Percentiles rank a stretch among this genome's conserved stretches.
These are phyloP conservation scores for Anthopleura sola DNA, from an alignment of 64 coral and sea anemone genomes.

Conservation along the genomic window DNA sequence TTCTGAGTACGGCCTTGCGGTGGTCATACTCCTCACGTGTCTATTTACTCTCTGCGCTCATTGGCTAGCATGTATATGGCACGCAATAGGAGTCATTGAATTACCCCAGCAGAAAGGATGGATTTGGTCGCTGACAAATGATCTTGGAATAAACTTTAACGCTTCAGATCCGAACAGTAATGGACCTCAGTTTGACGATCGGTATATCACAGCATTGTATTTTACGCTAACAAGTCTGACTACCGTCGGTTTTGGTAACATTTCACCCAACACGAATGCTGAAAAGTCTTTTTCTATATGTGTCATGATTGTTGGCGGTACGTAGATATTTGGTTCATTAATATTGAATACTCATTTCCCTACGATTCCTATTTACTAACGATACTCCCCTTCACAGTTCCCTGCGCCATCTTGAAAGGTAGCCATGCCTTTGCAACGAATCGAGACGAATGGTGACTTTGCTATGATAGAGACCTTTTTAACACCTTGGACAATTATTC, in stretches of 20 bases:
- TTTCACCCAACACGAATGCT: constrained; percentile 81
- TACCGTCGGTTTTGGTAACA: constrained; percentile 93
- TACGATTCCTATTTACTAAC: too few relatives aligned
- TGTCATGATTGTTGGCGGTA: constrained; percentile 91
- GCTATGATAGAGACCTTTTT: too few relatives aligned
- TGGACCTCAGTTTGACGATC: constrained; percentile 30
- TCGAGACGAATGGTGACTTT: too few relatives aligned
- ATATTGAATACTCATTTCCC: too few relatives aligned
- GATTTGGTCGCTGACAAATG: constrained; percentile 46
- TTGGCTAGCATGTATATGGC: constrained; percentile 98
- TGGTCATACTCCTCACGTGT: constrained; percentile 82
- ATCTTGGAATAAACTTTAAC: background rate
- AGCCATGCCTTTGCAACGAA: too few relatives aligned
- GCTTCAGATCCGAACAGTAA: constrained; percentile 1
- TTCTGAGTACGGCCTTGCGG: constrained; percentile 93
- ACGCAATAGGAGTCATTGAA: constrained; percentile 72
- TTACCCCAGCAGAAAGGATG: constrained; percentile 46
- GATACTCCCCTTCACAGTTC: too few relatives aligned
- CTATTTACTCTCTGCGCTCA: constrained; percentile 85
- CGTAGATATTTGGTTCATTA: background rate
- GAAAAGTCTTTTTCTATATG: constrained; percentile 95
- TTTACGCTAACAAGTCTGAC: constrained; percentile 89
- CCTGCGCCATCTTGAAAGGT: too few relatives aligned
- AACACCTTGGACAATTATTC: too few relatives aligned
- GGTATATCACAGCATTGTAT: constrained; percentile 87